Percentiles rank a stretch among this genome's conserved stretches.
Conservation (phyloP, 2,113 vertebrate species). For the Abramis brama region DNA sequence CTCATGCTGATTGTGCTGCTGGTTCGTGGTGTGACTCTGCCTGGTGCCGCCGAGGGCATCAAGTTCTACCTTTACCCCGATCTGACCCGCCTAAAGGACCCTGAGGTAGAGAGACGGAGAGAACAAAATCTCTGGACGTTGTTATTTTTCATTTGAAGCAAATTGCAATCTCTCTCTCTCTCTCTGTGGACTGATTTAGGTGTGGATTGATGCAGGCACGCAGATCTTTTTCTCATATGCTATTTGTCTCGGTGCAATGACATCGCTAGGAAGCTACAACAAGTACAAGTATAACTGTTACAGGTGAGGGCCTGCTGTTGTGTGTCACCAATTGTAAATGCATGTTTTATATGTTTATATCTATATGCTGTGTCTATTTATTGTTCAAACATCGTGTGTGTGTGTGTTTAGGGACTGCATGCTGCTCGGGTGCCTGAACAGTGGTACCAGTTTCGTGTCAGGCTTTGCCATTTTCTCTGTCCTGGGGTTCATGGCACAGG, state of each 20-base stretch:
- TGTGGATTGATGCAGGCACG: conserved; percentile 98
- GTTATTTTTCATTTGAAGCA: neutral
- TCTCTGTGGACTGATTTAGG: conserved; percentile 72
- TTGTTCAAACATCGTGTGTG: neutral
- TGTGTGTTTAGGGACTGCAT: conserved; percentile 84
- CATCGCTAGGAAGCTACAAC: conserved; percentile 98
- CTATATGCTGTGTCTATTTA: conserved; percentile 53
- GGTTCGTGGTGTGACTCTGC: conserved; percentile 93
- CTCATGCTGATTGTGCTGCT: conserved; percentile 95
- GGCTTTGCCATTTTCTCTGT: conserved; percentile 98
- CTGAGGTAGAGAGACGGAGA: conserved; percentile 80
- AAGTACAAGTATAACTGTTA: conserved; percentile 99
- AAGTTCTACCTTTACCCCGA: conserved; percentile 98
- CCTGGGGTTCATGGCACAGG: conserved; percentile 94
- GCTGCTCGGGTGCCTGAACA: conserved; percentile 91
- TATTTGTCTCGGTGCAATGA: conserved; percentile 99
- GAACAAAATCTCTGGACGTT: neutral
- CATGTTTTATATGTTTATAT: conserved; percentile 61
- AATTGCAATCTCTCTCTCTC: neutral
- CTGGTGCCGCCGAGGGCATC: conserved; percentile 94
- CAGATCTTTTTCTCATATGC: conserved; percentile 99
- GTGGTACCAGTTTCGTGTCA: conserved; percentile 91
- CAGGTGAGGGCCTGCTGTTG: conserved; percentile 77
- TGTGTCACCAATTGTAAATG: conserved; percentile 59
- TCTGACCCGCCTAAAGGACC: conserved; percentile 88